Conservation (phyloP, 2,113 vertebrate genomes). For the Eira barbara region DNA sequence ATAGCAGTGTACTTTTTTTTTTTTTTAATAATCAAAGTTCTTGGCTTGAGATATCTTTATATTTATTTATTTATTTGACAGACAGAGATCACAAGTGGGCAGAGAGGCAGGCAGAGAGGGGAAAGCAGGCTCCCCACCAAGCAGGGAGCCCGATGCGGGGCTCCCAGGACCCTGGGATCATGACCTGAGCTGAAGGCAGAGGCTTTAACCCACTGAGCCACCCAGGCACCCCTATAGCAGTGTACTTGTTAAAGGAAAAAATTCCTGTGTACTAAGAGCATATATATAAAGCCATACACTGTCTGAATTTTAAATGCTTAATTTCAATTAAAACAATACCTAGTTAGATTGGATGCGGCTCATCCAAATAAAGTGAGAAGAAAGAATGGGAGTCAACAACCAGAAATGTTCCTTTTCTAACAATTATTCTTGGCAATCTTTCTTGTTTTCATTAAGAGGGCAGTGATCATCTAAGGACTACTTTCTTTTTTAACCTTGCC, state of each 20-base stretch:
- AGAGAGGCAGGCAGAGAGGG: too few species aligned
- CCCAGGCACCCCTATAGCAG: too few species aligned
- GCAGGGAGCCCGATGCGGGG: too few species aligned
- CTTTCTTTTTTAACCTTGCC: constrained; percentile 49
- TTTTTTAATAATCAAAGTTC: too few species aligned
- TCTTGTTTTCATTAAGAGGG: constrained; percentile 10
- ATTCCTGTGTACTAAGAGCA: constrained; percentile 50
- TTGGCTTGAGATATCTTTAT: too few species aligned
- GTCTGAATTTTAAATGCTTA: constrained; percentile 65
- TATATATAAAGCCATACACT: constrained; percentile 68
- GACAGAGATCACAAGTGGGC: too few species aligned
- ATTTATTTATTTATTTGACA: too few species aligned
- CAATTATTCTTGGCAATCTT: not conserved
- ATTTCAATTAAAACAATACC: constrained; percentile 70
- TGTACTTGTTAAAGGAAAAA: constrained; percentile 45
- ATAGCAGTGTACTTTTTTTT: not conserved
- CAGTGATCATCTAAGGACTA: constrained; percentile 56
- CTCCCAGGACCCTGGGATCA: too few species aligned
- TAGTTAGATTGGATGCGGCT: constrained; percentile 75
- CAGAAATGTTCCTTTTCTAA: constrained; percentile 12
- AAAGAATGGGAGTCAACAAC: constrained; percentile 3
- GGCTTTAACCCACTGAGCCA: too few species aligned
- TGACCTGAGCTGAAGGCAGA: too few species aligned
- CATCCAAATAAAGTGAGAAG: constrained; percentile 6
- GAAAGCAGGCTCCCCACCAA: too few species aligned